Base-by-base conservation (phyloP, 2,888 invertebrate genomes). In the Clistopyga incitator region DNA sequence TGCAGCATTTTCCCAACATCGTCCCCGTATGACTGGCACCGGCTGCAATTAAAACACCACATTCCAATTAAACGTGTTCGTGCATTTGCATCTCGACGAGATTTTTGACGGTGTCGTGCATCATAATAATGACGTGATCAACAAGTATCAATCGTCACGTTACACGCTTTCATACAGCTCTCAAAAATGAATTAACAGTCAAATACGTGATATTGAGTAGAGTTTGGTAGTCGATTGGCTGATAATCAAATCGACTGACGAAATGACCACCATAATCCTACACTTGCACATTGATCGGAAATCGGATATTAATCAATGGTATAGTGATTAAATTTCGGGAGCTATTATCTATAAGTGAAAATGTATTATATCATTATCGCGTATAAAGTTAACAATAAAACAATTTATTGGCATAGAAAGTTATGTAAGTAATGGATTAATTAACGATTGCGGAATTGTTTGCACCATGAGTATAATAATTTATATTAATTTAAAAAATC, bases 1-100 rank as follows among this genome's bases (percentile, higher is more conserved):
- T 81, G 97, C 96, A 15, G 98, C 98, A 89, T 96, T 96, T 93
- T 96, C 96, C 95, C 97, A 97, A 93, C 97, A 97, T 88, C 97
- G 95, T 38, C 96, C 96, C 88, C 95, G 95, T 89, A 97, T 95
- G 78, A 94, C 94, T 15, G 97, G 97, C 87, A 96, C 94, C 85
- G 95, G 95, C 97, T 97, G 93, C n/a, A 91, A 90, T 85, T 75
- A 59, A 56, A 71, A 71, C 45, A 29, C 25, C 25, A 59, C 11
- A 56, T 29, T 1, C 34, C 50, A 72, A 72, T 78, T 72, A 71
- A 78, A 59, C 38, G 20, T 61, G 25, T 20, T 54, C 54, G 45
- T 18, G 45, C 20, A 54, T 45, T 78, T 59, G 52, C 34, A 59
- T 68, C 25, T 25, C 25, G 45, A 81, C 50, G 52, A 50, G 15